Evolutionary conservation across 2,113 vertebrate species (phyloP), one percentile per base, ranked within the genome.

Genomic region (Cyprinus carpio): DNA sequence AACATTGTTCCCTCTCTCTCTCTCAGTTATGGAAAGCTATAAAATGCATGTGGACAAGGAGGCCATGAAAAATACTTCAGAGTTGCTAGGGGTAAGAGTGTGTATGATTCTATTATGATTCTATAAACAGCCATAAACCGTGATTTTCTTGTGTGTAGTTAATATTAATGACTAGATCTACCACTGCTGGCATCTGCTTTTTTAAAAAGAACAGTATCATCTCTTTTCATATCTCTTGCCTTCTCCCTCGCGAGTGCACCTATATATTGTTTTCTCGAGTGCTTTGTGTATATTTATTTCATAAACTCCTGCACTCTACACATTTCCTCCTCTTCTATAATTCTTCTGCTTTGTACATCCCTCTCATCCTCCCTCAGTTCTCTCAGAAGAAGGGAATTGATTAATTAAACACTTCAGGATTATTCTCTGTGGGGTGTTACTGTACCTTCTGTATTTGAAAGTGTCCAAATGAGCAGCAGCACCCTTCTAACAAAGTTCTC

Each of bases 21-120:
- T 74, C 23, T 62, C 88, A 98, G 98, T 93, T 78, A 97, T 98
- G 97, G 98, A 98, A 92, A 97, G 92, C 71, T 94, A 95, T 71
- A 88, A 64, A 89, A 95, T 98, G 83, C 92, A 92, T 3, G 95
- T 98, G 91, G 93, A 97, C 91, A 94, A 92, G 86, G 95, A 95
- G 27, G 95, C 96, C 64, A 90, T 97, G 71, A 94, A 94, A 88
- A 95, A 89, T 91, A 97, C 94, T 2, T 98, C 98, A 34, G 93
- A 95, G 16, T 92, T 98, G 86, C 93, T 98, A 6, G 96, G 94
- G 95, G 97, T 99, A 91, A 92, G 56, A 40, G 43, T 84, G 64
- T 79, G 75, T 76, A 3, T 85, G 56, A 60, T 56, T 49, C 46
- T 49, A 49, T 9, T 65, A 15, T 69, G 46, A 27, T 76, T 56